These are phyloP conservation scores for Drosophila jambulina DNA, from an alignment of 1,140 invertebrate genomes.

Conservation along the genomic window DNA sequence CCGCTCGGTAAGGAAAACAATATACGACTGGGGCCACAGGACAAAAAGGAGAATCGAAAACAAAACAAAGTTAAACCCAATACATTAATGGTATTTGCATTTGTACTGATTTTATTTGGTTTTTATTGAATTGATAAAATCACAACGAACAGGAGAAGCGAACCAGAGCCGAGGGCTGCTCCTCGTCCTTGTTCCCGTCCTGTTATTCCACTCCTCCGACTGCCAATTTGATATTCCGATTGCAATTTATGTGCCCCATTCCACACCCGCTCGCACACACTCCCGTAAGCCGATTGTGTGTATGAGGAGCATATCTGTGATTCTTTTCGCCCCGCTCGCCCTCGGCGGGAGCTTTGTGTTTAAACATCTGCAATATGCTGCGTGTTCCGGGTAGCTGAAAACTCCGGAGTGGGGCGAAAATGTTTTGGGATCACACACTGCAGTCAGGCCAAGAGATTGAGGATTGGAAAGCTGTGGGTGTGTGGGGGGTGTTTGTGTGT, in stretches of 20 bases:
- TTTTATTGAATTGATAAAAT: conserved; percentile 85
- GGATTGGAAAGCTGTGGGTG: not conserved
- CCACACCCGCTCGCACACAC: conserved; percentile 13
- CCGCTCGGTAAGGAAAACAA: conserved; percentile 28
- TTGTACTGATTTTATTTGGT: conserved; percentile 84
- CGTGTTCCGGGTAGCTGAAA: conserved; percentile 39
- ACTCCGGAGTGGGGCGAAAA: conserved; percentile 30
- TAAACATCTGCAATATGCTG: conserved; percentile 82
- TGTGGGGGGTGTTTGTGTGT: conserved; percentile 6
- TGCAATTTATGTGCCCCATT: conserved; percentile 76
- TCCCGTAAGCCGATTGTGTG: conserved; percentile 37
- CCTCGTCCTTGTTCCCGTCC: conserved; percentile 34
- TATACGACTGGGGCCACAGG: conserved; percentile 13
- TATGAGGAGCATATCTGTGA: conserved; percentile 60
- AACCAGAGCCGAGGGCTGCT: conserved; percentile 42
- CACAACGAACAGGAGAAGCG: conserved; percentile 52
- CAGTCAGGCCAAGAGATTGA: conserved; percentile 44
- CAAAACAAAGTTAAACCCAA: conserved; percentile 84
- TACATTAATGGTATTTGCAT: conserved; percentile 85
- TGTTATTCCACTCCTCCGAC: conserved; percentile 37
- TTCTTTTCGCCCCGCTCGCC: conserved; percentile 51
- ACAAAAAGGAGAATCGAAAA: conserved; percentile 63
- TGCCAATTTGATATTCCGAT: conserved; percentile 84
- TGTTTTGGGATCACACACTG: conserved; percentile 61
- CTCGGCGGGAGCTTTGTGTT: conserved; percentile 50